Conservation (phyloP, 2,888 invertebrate genomes). For the Hirtodrosophila trivittata region DNA sequence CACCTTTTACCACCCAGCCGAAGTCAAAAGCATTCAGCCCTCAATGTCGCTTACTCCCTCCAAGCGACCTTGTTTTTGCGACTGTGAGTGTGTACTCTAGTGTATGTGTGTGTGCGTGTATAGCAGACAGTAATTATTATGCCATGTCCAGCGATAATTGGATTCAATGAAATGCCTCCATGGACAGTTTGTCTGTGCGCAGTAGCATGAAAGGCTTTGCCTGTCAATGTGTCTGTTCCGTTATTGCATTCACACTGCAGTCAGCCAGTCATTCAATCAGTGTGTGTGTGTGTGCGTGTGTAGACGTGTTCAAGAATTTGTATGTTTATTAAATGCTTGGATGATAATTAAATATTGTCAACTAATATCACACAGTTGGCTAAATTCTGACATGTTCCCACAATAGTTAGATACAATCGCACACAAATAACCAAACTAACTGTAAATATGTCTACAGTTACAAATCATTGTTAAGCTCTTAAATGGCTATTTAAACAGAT, state of each 20-base stretch:
- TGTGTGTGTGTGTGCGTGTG: slow-evolving; percentile 1
- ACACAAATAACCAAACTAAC: background rate
- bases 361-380: slow-evolving; percentile 34
- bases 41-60: slow-evolving; percentile 59
- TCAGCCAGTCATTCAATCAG: slow-evolving; percentile 11
- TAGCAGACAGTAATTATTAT: slow-evolving; percentile 79
- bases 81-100: slow-evolving; percentile 24
- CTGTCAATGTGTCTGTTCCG: slow-evolving; percentile 24
- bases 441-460: too few relatives aligned
- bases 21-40: slow-evolving; percentile 27
- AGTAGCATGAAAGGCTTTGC: slow-evolving; percentile 37
- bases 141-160: slow-evolving; percentile 80
- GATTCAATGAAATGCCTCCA: slow-evolving; percentile 74
- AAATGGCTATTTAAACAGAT: too few relatives aligned
- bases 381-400: slow-evolving; percentile 15
- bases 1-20: slow-evolving; percentile 32
- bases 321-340: slow-evolving; percentile 42
- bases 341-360: slow-evolving; percentile 40
- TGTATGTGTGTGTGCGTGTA: slow-evolving; percentile 16
- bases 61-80: slow-evolving; percentile 57
- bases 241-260: slow-evolving; percentile 36
- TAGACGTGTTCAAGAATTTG: slow-evolving; percentile 15
- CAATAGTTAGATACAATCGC: background rate
- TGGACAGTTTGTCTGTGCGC: slow-evolving; percentile 34
- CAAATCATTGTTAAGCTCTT: background rate